Conservation (phyloP, 2,888 invertebrate genomes). For the Ceratothoa steindachneri region DNA sequence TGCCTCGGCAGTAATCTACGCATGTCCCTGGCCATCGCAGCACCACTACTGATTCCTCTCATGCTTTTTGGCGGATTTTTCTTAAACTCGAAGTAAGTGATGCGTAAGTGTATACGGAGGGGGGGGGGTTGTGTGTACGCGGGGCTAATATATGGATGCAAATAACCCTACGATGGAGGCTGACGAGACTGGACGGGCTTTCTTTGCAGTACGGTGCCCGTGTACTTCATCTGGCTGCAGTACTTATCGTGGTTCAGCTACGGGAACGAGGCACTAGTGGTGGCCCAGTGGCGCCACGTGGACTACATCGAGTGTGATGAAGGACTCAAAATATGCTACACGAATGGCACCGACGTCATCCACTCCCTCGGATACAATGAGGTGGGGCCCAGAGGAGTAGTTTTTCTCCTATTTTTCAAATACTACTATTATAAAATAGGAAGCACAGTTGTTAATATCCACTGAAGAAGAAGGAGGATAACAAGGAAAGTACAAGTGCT, state of each 20-base stretch:
- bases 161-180: no score
- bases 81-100: slow-evolving; percentile 54
- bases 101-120: neutral
- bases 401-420: neutral
- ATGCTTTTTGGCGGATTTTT: slow-evolving; percentile 68
- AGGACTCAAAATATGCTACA: slow-evolving; percentile 50
- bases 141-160: no score
- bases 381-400: neutral
- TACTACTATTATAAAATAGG: neutral
- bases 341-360: neutral
- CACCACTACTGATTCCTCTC: slow-evolving; percentile 87
- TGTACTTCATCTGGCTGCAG: slow-evolving; percentile 50
- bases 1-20: slow-evolving; percentile 76
- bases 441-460: no score
- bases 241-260: slow-evolving; percentile 55
- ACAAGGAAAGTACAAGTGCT: no score
- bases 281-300: slow-evolving; percentile 54
- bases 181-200: no score
- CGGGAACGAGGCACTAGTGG: slow-evolving; percentile 52
- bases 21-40: slow-evolving; percentile 84
- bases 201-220: slow-evolving; percentile 50
- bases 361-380: neutral
- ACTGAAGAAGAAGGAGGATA: no score
- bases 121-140: no score
- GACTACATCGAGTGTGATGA: slow-evolving; percentile 49